Evolutionary conservation across 2,113 vertebrate genomes (phyloP).

Genomic region (Seriola quinqueradiata): DNA sequence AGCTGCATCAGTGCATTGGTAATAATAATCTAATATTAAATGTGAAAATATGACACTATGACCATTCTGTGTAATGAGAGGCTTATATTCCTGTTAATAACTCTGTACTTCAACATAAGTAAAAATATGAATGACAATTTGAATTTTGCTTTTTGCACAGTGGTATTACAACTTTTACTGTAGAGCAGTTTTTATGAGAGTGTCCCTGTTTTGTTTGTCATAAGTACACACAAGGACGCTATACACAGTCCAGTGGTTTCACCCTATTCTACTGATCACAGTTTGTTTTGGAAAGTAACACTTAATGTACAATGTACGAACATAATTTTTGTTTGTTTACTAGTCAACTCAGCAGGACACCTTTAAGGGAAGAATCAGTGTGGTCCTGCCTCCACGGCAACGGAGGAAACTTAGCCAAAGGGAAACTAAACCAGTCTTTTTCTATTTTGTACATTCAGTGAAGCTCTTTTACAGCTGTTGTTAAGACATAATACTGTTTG

Average conservation of each 20-base stretch:
- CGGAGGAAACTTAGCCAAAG: not conserved
- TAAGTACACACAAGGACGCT: too few relatives aligned
- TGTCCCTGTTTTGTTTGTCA: too few relatives aligned
- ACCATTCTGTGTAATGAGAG: not conserved
- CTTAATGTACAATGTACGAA: not conserved
- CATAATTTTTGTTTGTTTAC: not conserved
- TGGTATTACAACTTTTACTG: not conserved
- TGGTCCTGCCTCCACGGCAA: not conserved
- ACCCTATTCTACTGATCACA: not conserved
- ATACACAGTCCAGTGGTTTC: not conserved
- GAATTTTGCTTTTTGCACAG: too few relatives aligned
- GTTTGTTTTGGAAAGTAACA: not conserved
- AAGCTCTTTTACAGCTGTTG: not conserved
- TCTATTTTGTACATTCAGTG: not conserved
- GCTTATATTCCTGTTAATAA: not conserved
- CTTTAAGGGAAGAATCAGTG: not conserved
- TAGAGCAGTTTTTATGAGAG: not conserved
- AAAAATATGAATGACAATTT: not conserved
- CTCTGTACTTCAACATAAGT: not conserved
- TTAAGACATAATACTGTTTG: not conserved
- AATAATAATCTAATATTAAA: not conserved
- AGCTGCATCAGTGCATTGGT: not conserved
- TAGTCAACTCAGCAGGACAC: too few relatives aligned
- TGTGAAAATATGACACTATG: not conserved
- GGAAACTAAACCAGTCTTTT: not conserved